Evolutionary conservation across 2,888 invertebrate species (phyloP), one percentile per base, ranked within the genome.

Genomic region (Nomada ferruginata): DNA sequence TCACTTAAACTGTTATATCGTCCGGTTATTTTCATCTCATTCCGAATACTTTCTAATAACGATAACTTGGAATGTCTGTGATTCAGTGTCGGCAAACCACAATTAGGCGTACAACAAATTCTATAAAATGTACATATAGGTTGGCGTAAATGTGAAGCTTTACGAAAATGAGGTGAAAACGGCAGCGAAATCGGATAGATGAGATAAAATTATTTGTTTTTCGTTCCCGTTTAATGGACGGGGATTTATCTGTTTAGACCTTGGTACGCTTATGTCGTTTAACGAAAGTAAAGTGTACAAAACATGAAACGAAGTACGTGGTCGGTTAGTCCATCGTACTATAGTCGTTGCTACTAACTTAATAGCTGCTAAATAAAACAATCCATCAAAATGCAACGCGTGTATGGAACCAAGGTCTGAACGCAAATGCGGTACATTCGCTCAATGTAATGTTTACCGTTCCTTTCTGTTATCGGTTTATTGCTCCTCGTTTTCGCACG

Each of bases 51-150:
- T 79, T 69, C 44, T 60, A 47, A 44, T 60, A 36, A 59, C 53
- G 64, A 42, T 60, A 70, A 82, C 65, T 74, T 79, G 74, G 79
- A 57, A 70, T 68, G 81, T 72, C 80, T 83, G 82, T 83, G 76
- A 82, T 82, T 74, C 64, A 61, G 53, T 50, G 55, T 61, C 75
- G 47, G 36, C 63, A 66, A 74, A 74, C 60, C 18, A 36, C 73
- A 36, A 69, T 82, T 69, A 69, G 69, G 5, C 42, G 55, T 68
- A 55, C 55, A 53, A 55, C 52, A 36, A 60, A 47, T 55, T 65
- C n/a, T 79, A 74, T 79, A 59, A 74, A 55, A 20, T 79, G 80
- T 80, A 79, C 52, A 81, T 74, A 57, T 63, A 76, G n/a, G n/a
- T n/a, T 29, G 26, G 36, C 36, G 65, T 79, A 80, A 68, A 68